Conservation (phyloP, 1,140 invertebrate genomes). For the Tetramorium simillimum region DNA sequence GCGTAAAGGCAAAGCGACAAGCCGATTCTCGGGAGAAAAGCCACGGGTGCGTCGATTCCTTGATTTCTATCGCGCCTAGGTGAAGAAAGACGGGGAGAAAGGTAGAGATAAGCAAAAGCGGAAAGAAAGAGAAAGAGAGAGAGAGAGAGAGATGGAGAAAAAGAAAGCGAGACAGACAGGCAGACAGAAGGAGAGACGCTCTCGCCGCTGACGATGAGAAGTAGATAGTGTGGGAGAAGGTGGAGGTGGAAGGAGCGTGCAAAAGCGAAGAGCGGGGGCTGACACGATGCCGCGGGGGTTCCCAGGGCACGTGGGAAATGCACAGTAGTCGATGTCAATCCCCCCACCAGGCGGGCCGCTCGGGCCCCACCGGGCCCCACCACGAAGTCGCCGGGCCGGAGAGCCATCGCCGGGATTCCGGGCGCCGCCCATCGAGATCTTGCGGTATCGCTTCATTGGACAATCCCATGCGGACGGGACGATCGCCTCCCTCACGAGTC, state of each 20-base stretch:
- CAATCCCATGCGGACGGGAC: conserved; percentile 65
- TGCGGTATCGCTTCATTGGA: conserved; percentile 77
- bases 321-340: conserved; percentile 84
- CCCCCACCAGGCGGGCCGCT: conserved; percentile 76
- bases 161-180: conserved; percentile 12
- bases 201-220: conserved; percentile 63
- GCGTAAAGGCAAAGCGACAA: conserved; percentile 48
- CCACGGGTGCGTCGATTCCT: conserved; percentile 60
- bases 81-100: conserved; percentile 11
- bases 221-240: conserved; percentile 65
- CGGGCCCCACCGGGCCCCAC: conserved; percentile 74
- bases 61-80: conserved; percentile 29
- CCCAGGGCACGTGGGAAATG: conserved; percentile 86
- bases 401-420: conserved; percentile 72
- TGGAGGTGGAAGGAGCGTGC: conserved; percentile 73
- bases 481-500: conserved; percentile 77
- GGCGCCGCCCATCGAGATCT: conserved; percentile 78
- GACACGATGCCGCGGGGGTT: conserved; percentile 85
- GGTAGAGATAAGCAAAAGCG: background rate
- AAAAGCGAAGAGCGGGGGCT: conserved; percentile 81
- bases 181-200: conserved; percentile 37
- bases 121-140: background rate
- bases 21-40: conserved; percentile 63
- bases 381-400: conserved; percentile 55
- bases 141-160: conserved; percentile 5